Conservation (phyloP, 2,888 invertebrate genomes). For the Xestia c-nigrum region DNA sequence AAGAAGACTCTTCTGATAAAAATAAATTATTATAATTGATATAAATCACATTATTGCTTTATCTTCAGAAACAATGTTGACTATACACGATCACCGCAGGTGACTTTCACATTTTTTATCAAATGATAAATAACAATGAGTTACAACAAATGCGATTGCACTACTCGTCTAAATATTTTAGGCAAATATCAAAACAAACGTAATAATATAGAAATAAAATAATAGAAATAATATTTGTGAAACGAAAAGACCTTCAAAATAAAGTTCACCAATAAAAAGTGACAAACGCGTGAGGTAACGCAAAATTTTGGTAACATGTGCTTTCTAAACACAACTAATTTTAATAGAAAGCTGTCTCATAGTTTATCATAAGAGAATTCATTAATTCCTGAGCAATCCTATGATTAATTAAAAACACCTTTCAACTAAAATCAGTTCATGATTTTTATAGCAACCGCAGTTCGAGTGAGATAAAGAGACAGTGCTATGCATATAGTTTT, state of each 20-base stretch:
- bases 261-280: slow-evolving; percentile 46
- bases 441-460: slow-evolving; percentile 29
- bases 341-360: slow-evolving; percentile 19
- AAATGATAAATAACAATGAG: slow-evolving; percentile 62
- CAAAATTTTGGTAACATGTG: slow-evolving; percentile 51
- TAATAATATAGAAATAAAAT: slow-evolving; percentile 53
- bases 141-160: slow-evolving; percentile 65
- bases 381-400: not conserved
- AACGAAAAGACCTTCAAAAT: slow-evolving; percentile 49
- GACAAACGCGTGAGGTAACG: slow-evolving; percentile 28
- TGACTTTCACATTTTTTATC: slow-evolving; percentile 12
- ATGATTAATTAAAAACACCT: not conserved
- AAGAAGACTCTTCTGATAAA: slow-evolving; percentile 29
- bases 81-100: slow-evolving; percentile 27
- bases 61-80: slow-evolving; percentile 35
- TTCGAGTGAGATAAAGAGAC: slow-evolving; percentile 27
- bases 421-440: slow-evolving; percentile 32
- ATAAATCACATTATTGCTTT: slow-evolving; percentile 54
- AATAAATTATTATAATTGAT: slow-evolving; percentile 52
- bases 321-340: slow-evolving; percentile 21
- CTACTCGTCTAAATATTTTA: slow-evolving; percentile 55
- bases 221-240: slow-evolving; percentile 60
- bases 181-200: slow-evolving; percentile 54
- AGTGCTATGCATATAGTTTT: slow-evolving; percentile 4
- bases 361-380: not conserved